A percentile compares a stretch with the other conserved stretches of the same genome.
Conservation (phyloP, 1,140 invertebrate genomes). For the Drosophila paulistorum region DNA sequence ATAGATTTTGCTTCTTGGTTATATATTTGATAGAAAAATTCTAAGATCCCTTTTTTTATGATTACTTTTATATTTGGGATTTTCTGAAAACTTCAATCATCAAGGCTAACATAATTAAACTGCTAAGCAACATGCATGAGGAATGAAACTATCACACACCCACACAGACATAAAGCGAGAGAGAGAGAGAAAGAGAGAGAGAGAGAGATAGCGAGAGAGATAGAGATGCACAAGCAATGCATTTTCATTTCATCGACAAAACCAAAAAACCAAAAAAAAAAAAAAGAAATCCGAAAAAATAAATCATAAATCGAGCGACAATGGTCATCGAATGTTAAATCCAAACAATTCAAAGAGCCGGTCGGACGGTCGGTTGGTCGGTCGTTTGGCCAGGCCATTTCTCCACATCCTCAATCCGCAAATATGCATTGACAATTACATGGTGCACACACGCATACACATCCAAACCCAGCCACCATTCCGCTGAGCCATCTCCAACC, state of each 20-base stretch:
- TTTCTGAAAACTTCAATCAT: neutral
- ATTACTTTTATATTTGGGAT: neutral
- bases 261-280: conserved; percentile 55
- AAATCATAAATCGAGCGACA: conserved; percentile 76
- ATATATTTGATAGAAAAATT: neutral
- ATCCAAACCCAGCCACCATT: neutral
- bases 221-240: conserved; percentile 22
- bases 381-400: neutral
- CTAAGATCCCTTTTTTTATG: neutral
- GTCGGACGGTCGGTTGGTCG: neutral
- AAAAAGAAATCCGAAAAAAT: conserved; percentile 51
- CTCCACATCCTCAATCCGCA: conserved; percentile 23
- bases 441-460: conserved; percentile 21
- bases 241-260: conserved; percentile 33
- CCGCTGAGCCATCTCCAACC: neutral
- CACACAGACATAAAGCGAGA: neutral
- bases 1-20: too few relatives aligned
- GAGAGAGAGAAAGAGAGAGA: too few relatives aligned
- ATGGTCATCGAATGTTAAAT: conserved; percentile 43
- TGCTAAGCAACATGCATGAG: neutral
- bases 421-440: conserved; percentile 79
- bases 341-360: conserved; percentile 57
- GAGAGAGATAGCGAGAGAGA: neutral
- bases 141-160: neutral
- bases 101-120: conserved; percentile 3